Evolutionary conservation across 2,797 vertebrate genomes (phyloP).

Genomic region (Argya squamiceps): DNA sequence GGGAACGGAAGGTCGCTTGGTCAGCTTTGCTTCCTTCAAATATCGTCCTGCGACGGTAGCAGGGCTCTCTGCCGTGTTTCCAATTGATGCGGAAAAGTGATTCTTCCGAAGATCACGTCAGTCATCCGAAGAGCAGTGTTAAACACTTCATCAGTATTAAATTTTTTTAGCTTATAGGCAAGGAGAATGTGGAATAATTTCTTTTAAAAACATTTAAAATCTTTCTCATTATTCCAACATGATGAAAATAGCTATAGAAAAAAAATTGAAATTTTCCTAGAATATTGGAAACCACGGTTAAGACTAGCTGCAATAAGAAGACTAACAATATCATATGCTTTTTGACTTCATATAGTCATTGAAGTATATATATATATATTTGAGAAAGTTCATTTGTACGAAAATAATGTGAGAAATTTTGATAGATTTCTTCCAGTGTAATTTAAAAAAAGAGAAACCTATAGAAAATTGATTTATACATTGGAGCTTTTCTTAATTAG

Average conservation of each 20-base stretch:
- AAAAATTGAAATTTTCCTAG: background rate
- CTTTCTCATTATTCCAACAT: background rate
- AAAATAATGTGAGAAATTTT: background rate
- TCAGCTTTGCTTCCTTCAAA: background rate
- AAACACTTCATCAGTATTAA: background rate
- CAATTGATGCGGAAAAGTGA: fast-evolving
- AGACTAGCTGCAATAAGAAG: background rate
- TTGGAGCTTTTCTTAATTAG: background rate
- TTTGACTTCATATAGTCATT: background rate
- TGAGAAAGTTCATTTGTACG: background rate
- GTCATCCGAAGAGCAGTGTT: background rate
- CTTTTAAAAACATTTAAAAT: background rate
- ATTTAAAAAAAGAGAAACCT: background rate
- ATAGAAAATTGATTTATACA: background rate
- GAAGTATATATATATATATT: background rate
- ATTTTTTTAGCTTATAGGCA: background rate
- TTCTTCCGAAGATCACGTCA: background rate
- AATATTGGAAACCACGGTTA: background rate
- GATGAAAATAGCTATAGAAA: background rate
- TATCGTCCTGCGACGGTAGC: fast-evolving
- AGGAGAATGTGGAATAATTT: background rate
- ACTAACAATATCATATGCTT: background rate
- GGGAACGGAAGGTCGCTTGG: background rate
- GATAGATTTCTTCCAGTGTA: background rate
- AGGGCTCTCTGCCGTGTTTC: background rate